phyloP scores from a whole-genome alignment of 2,797 vertebrate species.

The Zalophus californianus region DNA sequence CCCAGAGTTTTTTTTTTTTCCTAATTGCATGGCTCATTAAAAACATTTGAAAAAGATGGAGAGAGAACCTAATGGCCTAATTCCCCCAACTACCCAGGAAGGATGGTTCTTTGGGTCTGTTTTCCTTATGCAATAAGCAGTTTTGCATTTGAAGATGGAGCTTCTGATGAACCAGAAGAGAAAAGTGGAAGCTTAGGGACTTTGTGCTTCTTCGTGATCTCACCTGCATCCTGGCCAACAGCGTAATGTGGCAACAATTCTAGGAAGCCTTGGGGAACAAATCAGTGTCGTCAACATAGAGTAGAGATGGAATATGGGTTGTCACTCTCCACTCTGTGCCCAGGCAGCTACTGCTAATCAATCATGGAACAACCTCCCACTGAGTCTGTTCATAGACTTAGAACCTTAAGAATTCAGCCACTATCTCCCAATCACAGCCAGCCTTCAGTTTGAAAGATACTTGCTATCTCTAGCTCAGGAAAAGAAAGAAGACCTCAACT shows the following conservation, averaged over 20 bases:
- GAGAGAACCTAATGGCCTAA: background rate
- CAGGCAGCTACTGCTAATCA: background rate
- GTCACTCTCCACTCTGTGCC: background rate
- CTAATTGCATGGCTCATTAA: slow-evolving; percentile 33
- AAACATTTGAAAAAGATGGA: slow-evolving; percentile 36
- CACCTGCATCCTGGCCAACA: background rate
- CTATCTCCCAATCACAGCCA: background rate
- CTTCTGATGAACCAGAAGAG: background rate
- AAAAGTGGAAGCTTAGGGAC: background rate
- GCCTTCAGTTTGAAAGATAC: background rate
- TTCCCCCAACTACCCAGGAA: background rate
- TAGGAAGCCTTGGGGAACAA: background rate
- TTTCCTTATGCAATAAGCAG: background rate
- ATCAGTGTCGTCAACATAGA: background rate
- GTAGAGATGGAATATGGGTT: background rate
- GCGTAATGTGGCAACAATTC: background rate
- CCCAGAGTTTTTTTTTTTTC: background rate
- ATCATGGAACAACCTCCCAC: background rate
- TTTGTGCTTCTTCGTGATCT: background rate
- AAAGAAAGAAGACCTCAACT: background rate
- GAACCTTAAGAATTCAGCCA: background rate
- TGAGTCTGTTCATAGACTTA: background rate
- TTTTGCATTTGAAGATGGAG: background rate
- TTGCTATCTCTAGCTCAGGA: background rate
- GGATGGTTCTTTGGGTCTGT: background rate